Base-by-base conservation (phyloP, 2,888 invertebrate species). In the Antitype chi region DNA sequence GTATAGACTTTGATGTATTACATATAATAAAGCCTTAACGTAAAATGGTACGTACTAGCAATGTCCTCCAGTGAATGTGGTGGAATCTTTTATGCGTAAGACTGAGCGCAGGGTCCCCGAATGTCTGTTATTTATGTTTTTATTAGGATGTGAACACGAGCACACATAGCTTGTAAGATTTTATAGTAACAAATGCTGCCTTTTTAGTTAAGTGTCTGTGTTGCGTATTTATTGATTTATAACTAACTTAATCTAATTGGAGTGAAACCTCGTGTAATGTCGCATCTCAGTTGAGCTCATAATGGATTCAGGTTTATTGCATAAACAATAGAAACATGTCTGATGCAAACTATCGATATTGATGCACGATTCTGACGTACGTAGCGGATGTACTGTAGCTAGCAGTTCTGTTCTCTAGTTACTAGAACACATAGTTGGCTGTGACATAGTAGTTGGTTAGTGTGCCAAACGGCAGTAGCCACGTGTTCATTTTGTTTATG, bases 221-320 rank as follows among this genome's bases (percentile, higher is more conserved):
- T 94, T 91, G 90, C 89, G 84, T 93, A 92, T 94, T 93, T 91
- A 92, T 93, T 92, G 81, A 87, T 88, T 85, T 78, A 83, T 85
- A 76, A 81, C 76, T 76, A 80, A 86, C 83, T 85, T 84, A 85
- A 83, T 82, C 82, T 86, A 86, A 84, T 83, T 88, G 79, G 80
- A 83, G 81, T 89, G 85, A 77, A 80, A 72, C 64, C 74, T 81
- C 74, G 72, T 78, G 75, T 78, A 76, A 74, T 74, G 63, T 78
- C 70, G 80, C 78, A 77, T 77, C 78, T 85, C 76, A 64, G 38
- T 75, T 76, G 73, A 74, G 68, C 78, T 74, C 60, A 55, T 76
- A 57, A 64, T 60, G 32, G 52, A 75, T 75, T 81, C 78, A 64
- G 63, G 60, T 75, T 66, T 28, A 72, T 83, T 77, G 66, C 80